Evolutionary conservation across 2,113 vertebrate genomes (phyloP), one percentile per base, ranked within the genome.

Genomic region (Melanerpes formicivorus): DNA sequence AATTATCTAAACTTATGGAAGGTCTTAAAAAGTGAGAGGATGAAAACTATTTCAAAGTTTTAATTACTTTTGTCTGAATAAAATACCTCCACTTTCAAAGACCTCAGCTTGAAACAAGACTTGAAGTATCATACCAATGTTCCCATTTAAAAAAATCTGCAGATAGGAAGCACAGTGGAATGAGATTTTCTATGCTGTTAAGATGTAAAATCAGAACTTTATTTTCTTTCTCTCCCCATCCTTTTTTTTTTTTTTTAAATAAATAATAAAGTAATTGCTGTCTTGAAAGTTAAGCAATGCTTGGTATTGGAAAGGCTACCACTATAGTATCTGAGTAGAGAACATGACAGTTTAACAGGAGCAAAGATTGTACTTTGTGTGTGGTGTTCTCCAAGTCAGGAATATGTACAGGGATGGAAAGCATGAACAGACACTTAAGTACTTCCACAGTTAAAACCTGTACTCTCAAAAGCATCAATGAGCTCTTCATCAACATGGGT

Each of bases 201-300:
- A 65, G 5, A 54, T 9, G 5, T 7, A 75, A 90, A 93, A 79
- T 64, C 19, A 54, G 29, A 75, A 21, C n/a, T 83, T 50, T 59
- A 11, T 16, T 71, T 63, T 62, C 23, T 34, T n/a, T 8, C 18
- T 18, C 5, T 5, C 7, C 5, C 2, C 4, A 3, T 0, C 26
- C 26, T 13, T 15, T 12, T 15, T 7, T 25, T 32, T 22, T 55
- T 65, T 66, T 50, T 26, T 60, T 54, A 72, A 72, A 75, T 13
- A 44, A 17, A 46, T 67, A 65, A 65, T 37, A 37, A 37, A 37
- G 37, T 37, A 37, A 37, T 55, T 56, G 55, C 23, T 72, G 18
- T 27, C 54, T 40, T 62, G 7, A 46, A 69, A 86, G 34, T 21
- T 30, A 76, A 71, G 67, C 27, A 69, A 87, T 11, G 64, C 8